phyloP scores from a whole-genome alignment of 2,888 invertebrate species.

The Drosophila affinis region DNA sequence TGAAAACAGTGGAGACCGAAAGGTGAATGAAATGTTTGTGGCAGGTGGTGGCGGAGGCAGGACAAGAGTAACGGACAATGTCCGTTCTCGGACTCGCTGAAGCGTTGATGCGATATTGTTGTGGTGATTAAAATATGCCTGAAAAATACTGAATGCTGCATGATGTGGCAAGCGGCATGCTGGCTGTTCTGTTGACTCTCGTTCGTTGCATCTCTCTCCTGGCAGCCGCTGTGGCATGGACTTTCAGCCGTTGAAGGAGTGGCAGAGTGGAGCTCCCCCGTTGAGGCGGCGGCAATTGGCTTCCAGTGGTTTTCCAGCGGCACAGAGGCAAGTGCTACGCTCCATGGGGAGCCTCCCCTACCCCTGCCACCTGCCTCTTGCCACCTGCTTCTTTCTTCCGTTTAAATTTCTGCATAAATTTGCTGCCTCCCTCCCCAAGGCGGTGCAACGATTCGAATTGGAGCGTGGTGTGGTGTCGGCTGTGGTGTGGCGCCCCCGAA shows the following conservation, averaged over 20 bases:
- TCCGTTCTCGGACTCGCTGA: background rate
- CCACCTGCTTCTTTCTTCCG: background rate
- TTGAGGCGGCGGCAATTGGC: background rate
- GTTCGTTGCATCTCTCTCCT: background rate
- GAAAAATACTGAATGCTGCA: slow-evolving; percentile 16
- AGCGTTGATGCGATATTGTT: slow-evolving; percentile 41
- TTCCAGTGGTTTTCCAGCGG: background rate
- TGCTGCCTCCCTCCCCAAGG: background rate
- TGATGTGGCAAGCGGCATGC: slow-evolving; percentile 1
- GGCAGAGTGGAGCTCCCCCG: background rate
- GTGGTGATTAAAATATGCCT: slow-evolving; percentile 44
- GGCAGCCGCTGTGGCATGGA: background rate
- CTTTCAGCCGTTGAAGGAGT: background rate
- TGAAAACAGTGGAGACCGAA: slow-evolving; percentile 18
- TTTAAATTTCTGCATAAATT: background rate
- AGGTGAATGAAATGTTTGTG: slow-evolving; percentile 7
- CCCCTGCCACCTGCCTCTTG: background rate
- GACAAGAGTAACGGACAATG: slow-evolving; percentile 19
- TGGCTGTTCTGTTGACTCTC: slow-evolving; percentile 16
- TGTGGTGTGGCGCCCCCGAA: slow-evolving; percentile 30
- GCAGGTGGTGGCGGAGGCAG: background rate
- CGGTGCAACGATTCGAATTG: background rate
- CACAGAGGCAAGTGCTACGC: background rate
- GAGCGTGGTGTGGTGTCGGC: slow-evolving; percentile 11
- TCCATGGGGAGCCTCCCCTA: background rate